A percentile compares a stretch with the other conserved stretches of the same genome.
Conservation (phyloP, 1,140 invertebrate species). For the Anastatus disparis region DNA sequence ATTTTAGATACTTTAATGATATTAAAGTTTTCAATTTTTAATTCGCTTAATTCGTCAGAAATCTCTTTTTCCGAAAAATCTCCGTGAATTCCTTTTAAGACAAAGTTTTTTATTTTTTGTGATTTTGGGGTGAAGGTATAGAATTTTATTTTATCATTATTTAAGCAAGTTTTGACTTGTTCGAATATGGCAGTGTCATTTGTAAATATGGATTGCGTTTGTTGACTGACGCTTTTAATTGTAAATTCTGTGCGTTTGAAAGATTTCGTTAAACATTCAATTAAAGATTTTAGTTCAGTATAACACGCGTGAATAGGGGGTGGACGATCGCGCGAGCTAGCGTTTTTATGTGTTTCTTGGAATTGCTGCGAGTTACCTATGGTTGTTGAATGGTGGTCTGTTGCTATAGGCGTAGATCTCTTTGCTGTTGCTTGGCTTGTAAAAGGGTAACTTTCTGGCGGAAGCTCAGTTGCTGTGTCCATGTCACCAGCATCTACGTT, state of each 20-base stretch:
- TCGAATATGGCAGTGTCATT: background rate
- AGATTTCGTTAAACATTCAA: too few relatives aligned
- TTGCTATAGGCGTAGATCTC: too few relatives aligned
- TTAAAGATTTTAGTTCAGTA: background rate
- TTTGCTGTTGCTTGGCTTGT: too few relatives aligned
- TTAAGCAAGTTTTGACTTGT: background rate
- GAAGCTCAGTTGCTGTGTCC: too few relatives aligned
- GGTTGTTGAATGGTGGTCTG: too few relatives aligned
- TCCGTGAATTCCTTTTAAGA: background rate
- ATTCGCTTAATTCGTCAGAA: background rate
- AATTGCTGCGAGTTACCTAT: too few relatives aligned
- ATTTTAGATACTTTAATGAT: background rate
- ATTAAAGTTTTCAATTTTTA: background rate
- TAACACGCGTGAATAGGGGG: too few relatives aligned
- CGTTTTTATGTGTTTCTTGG: too few relatives aligned
- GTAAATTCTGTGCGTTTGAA: too few relatives aligned
- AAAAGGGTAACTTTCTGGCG: too few relatives aligned
- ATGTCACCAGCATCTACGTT: too few relatives aligned
- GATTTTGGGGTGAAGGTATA: background rate
- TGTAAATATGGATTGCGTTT: background rate
- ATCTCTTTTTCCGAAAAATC: background rate
- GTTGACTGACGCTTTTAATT: background rate
- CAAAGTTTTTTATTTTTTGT: background rate
- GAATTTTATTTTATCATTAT: background rate
- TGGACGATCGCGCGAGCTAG: too few relatives aligned